Percentiles rank a stretch among this genome's conserved stretches.
phyloP scores from a whole-genome alignment of 2,113 vertebrate genomes.

The Cryptotis parvus region DNA sequence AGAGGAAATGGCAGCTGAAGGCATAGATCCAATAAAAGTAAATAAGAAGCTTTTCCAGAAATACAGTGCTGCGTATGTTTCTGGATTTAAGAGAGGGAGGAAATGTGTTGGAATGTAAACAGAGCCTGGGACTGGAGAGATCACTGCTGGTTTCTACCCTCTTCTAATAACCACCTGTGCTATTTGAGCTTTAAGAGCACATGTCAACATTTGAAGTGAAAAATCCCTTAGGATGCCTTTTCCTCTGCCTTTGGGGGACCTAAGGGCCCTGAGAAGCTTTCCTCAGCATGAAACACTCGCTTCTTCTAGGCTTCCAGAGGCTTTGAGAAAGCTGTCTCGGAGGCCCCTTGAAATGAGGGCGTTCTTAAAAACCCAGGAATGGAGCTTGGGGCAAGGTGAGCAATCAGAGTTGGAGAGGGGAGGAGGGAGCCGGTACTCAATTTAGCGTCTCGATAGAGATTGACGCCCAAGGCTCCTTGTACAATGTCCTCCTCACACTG shows the following conservation, averaged over 20 bases:
- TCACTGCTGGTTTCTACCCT: neutral
- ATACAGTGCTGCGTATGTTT: neutral
- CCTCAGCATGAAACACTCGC: neutral
- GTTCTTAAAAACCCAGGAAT: slow-evolving; percentile 36
- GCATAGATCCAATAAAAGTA: neutral
- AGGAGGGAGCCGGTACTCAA: slow-evolving; percentile 53
- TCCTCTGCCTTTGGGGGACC: neutral
- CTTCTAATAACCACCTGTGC: neutral
- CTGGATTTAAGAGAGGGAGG: neutral
- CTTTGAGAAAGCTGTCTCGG: neutral
- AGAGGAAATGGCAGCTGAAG: neutral
- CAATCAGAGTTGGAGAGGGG: slow-evolving; percentile 1
- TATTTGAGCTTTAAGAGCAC: neutral
- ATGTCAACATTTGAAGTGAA: slow-evolving; percentile 45
- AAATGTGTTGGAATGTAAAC: neutral
- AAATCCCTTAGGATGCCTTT: neutral
- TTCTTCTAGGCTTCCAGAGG: neutral
- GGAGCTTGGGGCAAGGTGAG: neutral
- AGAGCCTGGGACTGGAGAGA: neutral
- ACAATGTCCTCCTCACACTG: neutral
- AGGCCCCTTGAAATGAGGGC: neutral
- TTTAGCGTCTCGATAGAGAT: neutral
- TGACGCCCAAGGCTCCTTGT: slow-evolving; percentile 57
- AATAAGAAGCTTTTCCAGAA: slow-evolving; percentile 16
- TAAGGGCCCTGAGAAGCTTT: neutral